Evolutionary conservation across 1,140 invertebrate genomes (phyloP).

Genomic region (Trigoniulus corallinus): DNA sequence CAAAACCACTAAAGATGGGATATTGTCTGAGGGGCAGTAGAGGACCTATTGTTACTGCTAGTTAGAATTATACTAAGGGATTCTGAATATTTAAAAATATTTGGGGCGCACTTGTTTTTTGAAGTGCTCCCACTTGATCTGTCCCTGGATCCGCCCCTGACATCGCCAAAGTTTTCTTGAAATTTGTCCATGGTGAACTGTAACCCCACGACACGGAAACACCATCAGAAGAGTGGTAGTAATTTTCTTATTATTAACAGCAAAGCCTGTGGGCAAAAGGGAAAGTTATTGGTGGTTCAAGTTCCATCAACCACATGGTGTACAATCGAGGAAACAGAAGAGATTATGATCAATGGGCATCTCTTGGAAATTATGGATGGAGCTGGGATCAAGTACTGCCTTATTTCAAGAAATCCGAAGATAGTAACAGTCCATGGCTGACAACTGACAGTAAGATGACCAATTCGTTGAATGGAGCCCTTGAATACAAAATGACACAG

Average conservation of each 20-base stretch:
- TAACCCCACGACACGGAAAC: background rate
- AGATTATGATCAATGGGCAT: constrained; percentile 85
- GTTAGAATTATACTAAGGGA: too few relatives aligned
- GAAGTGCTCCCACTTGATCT: too few relatives aligned
- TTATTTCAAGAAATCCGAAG: constrained; percentile 77
- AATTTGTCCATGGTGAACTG: background rate
- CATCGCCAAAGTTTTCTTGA: too few relatives aligned
- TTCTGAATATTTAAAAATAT: too few relatives aligned
- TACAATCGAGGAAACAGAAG: constrained; percentile 81
- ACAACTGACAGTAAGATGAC: background rate
- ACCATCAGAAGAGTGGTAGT: too few relatives aligned
- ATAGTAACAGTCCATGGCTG: constrained; percentile 26
- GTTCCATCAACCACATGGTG: constrained; percentile 87
- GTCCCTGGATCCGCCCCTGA: too few relatives aligned
- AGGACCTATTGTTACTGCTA: too few relatives aligned
- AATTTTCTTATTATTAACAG: constrained; percentile 9
- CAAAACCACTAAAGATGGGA: too few relatives aligned
- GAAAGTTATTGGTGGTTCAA: constrained; percentile 47
- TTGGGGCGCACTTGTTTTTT: too few relatives aligned
- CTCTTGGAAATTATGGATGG: constrained; percentile 75
- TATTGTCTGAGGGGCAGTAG: too few relatives aligned
- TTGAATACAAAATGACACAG: background rate
- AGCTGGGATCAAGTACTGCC: constrained; percentile 68
- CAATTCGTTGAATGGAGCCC: background rate
- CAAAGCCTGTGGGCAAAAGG: constrained; percentile 11